These are phyloP conservation scores for Danionella dracula DNA, from an alignment of 2,797 vertebrate genomes.

Conservation along the genomic window DNA sequence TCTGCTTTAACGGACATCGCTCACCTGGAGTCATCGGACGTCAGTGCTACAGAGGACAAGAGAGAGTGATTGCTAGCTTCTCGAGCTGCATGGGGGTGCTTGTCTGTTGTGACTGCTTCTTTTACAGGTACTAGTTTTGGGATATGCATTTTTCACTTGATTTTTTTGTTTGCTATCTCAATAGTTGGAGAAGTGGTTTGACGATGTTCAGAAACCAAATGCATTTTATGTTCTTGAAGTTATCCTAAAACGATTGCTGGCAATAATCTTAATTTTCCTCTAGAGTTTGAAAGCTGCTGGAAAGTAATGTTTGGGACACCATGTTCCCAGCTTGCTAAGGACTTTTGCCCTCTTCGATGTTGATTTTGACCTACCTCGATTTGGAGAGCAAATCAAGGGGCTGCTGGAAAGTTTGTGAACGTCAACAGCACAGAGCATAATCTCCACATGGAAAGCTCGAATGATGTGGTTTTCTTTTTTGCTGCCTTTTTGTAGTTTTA, in stretches of 20 bases:
- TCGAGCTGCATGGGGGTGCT: conserved; percentile 73
- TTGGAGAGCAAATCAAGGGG: not conserved
- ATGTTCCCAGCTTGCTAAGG: conserved; percentile 33
- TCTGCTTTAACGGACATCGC: conserved; percentile 19
- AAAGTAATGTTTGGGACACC: conserved; percentile 58
- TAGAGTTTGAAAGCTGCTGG: conserved; percentile 27
- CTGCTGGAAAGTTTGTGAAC: conserved; percentile 23
- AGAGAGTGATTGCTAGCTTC: conserved; percentile 31
- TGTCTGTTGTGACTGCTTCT: conserved; percentile 82
- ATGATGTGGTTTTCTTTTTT: conserved; percentile 10
- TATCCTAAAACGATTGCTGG: no score
- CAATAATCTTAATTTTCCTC: no score
- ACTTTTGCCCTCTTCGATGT: conserved; percentile 44
- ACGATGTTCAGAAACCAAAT: conserved; percentile 24
- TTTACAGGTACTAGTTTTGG: conserved; percentile 70
- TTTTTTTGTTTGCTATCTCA: no score
- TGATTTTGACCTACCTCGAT: conserved; percentile 13
- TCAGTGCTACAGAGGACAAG: not conserved
- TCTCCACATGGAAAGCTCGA: not conserved
- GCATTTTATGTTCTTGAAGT: no score
- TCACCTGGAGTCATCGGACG: conserved; percentile 59
- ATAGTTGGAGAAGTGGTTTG: conserved; percentile 44
- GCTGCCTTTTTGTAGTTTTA: conserved; percentile 37
- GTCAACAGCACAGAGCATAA: not conserved
- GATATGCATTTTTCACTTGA: not conserved